These are phyloP conservation scores for Poecile atricapillus DNA, from an alignment of 2,113 vertebrate species.

Conservation along the genomic window DNA sequence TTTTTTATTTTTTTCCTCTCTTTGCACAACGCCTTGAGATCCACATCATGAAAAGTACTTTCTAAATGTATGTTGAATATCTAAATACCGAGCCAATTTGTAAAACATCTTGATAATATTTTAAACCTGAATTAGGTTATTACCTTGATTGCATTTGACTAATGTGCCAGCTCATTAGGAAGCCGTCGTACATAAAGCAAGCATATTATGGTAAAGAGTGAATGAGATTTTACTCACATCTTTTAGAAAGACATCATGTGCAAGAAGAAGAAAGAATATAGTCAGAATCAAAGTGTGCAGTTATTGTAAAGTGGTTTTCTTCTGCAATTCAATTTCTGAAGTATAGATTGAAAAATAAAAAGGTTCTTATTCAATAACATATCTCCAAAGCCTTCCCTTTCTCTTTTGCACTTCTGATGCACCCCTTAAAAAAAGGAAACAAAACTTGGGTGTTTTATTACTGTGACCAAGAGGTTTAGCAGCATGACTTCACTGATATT, in stretches of 20 bases:
- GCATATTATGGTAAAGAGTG: neutral
- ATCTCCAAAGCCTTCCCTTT: neutral
- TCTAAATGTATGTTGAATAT: neutral
- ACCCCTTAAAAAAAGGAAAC: neutral
- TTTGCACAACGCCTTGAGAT: neutral
- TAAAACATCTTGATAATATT: constrained; percentile 12
- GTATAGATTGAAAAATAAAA: neutral
- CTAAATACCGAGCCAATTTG: constrained; percentile 36
- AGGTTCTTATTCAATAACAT: neutral
- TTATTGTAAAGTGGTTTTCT: neutral
- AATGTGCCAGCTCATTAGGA: constrained; percentile 49
- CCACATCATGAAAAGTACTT: neutral
- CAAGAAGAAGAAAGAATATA: neutral
- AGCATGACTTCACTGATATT: neutral
- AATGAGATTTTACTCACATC: neutral
- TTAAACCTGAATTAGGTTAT: constrained; percentile 48
- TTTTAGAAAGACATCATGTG: neutral
- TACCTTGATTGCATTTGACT: constrained; percentile 56
- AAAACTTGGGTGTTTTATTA: neutral
- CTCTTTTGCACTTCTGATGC: neutral
- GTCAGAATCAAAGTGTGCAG: neutral
- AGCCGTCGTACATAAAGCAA: neutral
- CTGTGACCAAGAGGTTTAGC: neutral
- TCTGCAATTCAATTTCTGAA: neutral
- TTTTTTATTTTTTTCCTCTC: fast-evolving